These are phyloP conservation scores for Acestrorhynchus altus DNA, from an alignment of 2,797 vertebrate genomes.

Conservation along the genomic window DNA sequence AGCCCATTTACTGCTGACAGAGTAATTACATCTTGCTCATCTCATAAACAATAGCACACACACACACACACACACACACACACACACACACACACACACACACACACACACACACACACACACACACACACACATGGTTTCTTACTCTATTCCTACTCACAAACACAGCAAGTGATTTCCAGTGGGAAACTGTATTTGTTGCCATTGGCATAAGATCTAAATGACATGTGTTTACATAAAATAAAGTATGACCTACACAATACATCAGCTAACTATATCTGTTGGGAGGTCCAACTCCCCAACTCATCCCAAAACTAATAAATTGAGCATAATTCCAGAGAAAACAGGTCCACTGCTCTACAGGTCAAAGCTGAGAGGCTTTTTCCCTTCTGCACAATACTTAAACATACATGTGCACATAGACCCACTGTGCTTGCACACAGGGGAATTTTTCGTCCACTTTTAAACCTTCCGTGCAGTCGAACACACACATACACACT, in stretches of 20 bases:
- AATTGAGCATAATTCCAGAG: no score
- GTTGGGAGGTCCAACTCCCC: no score
- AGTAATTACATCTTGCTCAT: slow-evolving; percentile 79
- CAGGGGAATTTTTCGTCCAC: no score
- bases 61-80: slow-evolving; percentile 44
- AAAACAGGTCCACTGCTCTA: no score
- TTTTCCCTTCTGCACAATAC: no score
- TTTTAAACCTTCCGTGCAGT: no score
- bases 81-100: slow-evolving; percentile 58
- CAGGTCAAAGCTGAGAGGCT: no score
- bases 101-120: slow-evolving; percentile 6
- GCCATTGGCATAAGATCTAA: background rate
- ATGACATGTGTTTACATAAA: background rate
- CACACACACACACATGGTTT: background rate
- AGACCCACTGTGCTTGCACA: no score
- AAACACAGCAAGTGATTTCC: background rate
- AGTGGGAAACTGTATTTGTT: no score
- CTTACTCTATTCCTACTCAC: background rate
- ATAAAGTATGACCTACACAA: background rate
- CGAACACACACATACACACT: no score
- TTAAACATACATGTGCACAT: no score
- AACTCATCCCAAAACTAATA: no score
- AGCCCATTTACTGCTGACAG: slow-evolving; percentile 79
- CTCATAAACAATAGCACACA: slow-evolving; percentile 75
- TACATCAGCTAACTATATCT: background rate